Percentiles rank a stretch among this genome's conserved stretches.
Conservation (phyloP, 2,888 invertebrate species). For the Hesperia comma region DNA sequence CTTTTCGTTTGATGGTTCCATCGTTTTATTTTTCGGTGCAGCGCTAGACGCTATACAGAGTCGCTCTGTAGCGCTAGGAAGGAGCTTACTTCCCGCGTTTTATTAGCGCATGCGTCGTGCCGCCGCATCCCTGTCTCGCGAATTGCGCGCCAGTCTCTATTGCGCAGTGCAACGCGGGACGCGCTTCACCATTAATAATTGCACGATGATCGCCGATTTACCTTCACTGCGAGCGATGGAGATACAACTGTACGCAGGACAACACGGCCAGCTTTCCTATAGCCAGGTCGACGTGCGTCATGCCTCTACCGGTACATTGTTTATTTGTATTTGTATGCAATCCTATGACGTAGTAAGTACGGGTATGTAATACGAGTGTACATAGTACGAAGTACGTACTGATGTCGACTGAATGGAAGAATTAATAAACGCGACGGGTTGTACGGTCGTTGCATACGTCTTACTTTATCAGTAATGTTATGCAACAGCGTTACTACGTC, state of each 20-base stretch:
- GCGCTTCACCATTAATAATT: constrained; percentile 54
- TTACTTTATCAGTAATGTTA: constrained; percentile 5
- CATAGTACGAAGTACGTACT: neutral
- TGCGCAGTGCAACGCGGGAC: constrained; percentile 64
- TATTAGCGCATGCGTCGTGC: constrained; percentile 69
- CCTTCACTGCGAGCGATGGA: constrained; percentile 59
- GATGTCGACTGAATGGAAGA: neutral
- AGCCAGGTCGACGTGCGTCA: constrained; percentile 48
- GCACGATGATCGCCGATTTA: constrained; percentile 72
- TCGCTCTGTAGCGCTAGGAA: constrained; percentile 58
- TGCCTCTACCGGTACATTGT: constrained; percentile 62
- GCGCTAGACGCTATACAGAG: constrained; percentile 23
- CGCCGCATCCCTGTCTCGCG: constrained; percentile 64
- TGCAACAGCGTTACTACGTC: constrained; percentile 31
- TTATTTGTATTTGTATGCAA: constrained; percentile 59
- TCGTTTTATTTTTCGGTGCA: constrained; percentile 27
- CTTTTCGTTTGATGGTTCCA: constrained; percentile 18
- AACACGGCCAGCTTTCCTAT: constrained; percentile 48
- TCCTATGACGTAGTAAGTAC: constrained; percentile 57
- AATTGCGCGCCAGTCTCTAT: constrained; percentile 70
- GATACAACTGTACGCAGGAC: constrained; percentile 53
- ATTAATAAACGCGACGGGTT: neutral
- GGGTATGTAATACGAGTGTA: constrained; percentile 26
- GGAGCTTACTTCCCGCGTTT: constrained; percentile 69
- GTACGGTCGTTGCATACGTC: neutral